Evolutionary conservation across 1,140 invertebrate species (phyloP).

Genomic region (Ceratina calcarata): DNA sequence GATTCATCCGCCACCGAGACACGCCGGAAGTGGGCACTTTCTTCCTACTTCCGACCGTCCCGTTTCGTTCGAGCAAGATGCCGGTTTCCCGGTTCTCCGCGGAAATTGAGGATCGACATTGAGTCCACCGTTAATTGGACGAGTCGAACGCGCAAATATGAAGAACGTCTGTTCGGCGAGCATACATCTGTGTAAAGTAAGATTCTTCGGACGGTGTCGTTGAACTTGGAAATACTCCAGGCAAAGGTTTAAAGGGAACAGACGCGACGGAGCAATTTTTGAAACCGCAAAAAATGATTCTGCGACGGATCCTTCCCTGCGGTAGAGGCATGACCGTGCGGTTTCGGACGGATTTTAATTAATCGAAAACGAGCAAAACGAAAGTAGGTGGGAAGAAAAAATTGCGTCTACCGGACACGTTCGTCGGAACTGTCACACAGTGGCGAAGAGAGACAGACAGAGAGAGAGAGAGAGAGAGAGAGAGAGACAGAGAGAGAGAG

Average conservation of each 20-base stretch:
- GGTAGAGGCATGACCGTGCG: slow-evolving; percentile 2
- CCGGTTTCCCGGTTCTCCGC: neutral
- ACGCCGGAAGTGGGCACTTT: slow-evolving; percentile 27
- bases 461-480: slow-evolving; percentile 10
- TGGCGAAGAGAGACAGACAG: slow-evolving; percentile 2
- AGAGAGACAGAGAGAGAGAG: slow-evolving; percentile 10
- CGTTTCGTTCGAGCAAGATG: neutral
- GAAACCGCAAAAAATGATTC: neutral
- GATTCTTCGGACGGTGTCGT: too few relatives aligned
- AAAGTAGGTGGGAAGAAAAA: neutral
- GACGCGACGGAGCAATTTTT: neutral
- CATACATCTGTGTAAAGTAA: neutral
- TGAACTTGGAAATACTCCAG: too few relatives aligned
- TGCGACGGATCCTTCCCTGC: too few relatives aligned
- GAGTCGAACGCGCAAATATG: neutral
- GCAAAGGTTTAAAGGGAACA: too few relatives aligned
- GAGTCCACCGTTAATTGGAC: neutral
- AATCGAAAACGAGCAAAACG: neutral
- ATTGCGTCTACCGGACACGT: neutral
- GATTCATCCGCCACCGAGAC: slow-evolving; percentile 37
- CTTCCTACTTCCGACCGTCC: neutral
- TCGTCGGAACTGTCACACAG: slow-evolving; percentile 7
- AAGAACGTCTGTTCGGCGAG: too few relatives aligned
- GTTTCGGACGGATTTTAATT: slow-evolving; percentile 3
- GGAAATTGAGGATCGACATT: slow-evolving; percentile 1